Evolutionary conservation across 2,113 vertebrate genomes (phyloP).

Genomic region (Tetraodon nigroviridis): DNA sequence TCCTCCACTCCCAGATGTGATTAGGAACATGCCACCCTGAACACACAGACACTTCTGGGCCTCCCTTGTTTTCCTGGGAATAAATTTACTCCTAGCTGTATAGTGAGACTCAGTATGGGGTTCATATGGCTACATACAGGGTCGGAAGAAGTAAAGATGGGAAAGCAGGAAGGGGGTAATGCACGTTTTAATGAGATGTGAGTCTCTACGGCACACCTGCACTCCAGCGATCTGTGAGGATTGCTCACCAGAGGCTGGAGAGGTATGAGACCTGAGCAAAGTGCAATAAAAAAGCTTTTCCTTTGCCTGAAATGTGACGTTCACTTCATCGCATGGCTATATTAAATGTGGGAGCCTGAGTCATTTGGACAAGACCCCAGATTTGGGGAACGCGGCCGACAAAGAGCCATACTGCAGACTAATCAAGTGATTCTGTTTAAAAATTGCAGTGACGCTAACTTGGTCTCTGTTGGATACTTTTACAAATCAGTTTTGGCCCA

Average conservation of each 20-base stretch:
- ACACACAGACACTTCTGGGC: constrained; percentile 43
- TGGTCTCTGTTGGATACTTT: constrained; percentile 10
- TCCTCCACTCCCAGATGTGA: constrained; percentile 30
- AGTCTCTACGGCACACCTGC: constrained; percentile 62
- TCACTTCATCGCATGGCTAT: constrained; percentile 18
- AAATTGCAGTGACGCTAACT: constrained; percentile 20
- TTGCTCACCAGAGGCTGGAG: constrained; percentile 46
- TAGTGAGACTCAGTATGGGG: constrained; percentile 75
- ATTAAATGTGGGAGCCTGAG: constrained; percentile 29
- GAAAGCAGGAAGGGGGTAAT: constrained; percentile 51
- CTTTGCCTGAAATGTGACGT: constrained; percentile 22
- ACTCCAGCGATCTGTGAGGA: constrained; percentile 51
- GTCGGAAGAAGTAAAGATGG: constrained; percentile 36
- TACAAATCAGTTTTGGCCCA: not conserved
- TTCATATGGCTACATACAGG: constrained; percentile 70
- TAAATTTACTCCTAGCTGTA: constrained; percentile 64
- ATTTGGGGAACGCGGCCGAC: constrained; percentile 9
- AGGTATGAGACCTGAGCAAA: constrained; percentile 34
- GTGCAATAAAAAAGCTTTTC: constrained; percentile 26
- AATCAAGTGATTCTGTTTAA: constrained; percentile 21
- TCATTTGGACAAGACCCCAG: constrained; percentile 22
- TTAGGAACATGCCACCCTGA: constrained; percentile 45
- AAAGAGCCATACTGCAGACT: constrained; percentile 12
- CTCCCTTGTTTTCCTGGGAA: constrained; percentile 49
- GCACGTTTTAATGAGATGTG: constrained; percentile 71